Evolutionary conservation across 1,140 invertebrate genomes (phyloP), one percentile per base, ranked within the genome.

Genomic region (Pseudomyrmex pallidus): DNA sequence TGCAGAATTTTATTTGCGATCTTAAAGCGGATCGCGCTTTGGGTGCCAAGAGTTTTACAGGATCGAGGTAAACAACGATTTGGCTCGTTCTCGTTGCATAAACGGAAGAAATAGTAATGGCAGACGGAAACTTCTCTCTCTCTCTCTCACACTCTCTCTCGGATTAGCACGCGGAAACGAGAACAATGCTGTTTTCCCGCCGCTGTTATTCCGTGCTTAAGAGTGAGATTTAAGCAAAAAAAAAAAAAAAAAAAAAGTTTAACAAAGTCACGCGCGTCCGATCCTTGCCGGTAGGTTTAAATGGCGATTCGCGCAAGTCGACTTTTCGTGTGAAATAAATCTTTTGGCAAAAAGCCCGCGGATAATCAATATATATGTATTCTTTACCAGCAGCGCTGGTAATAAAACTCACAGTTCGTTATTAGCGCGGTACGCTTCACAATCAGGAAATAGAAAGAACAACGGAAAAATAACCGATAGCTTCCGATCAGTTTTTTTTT

Each of bases 261-360:
- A n/a, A 22, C 35, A n/a, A 67, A 44, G 12, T 84, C 44, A 52
- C 12, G 44, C 78, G 54, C 25, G 35, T 35, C 35, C 35, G 35
- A 35, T 35, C 25, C 3, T 4, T 5, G 2, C 22, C 66, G n/a
- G 20, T 54, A 50, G 54, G 25, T 44, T 48, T 44, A 74, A 78
- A 76, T 62, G 76, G 48, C 80, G 73, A 82, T 84, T 72, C 25
- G 57, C 22, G 82, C 76, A 68, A 74, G 59, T 85, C 68, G 74
- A 74, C 64, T 63, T 63, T 80, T 50, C n/a, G 52, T 57, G 25
- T 78, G 82, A 80, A 84, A 84, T 80, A 59, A 84, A 84, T 12
- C 15, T 80, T 80, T 80, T 84, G 82, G 82, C 82, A 80, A 64
- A 61, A 56, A 80, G 82, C 82, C 82, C 64, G 35, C 35, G 56